Evolutionary conservation across 2,113 vertebrate species (phyloP).

Genomic region (Lanius collurio): DNA sequence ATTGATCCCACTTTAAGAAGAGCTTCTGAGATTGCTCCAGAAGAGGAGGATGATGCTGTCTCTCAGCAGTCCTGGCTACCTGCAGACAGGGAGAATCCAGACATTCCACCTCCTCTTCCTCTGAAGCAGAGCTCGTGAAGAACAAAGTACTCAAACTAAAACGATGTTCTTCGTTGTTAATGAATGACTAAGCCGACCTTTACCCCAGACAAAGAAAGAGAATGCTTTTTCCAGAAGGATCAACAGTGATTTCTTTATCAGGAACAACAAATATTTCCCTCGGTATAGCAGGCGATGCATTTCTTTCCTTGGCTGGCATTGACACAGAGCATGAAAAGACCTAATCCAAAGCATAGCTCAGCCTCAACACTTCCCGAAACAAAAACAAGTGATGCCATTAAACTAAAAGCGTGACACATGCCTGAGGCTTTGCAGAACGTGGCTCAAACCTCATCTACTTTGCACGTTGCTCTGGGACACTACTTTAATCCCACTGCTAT

Average conservation of each 20-base stretch:
- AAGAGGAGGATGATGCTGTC: not conserved
- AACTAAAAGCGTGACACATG: not conserved
- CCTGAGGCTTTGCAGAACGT: constrained; percentile 10
- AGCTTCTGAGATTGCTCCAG: not conserved
- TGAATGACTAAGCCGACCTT: constrained; percentile 44
- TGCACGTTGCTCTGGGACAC: not conserved
- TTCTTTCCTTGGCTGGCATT: not conserved
- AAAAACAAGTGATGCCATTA: not conserved
- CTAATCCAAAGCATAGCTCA: not conserved
- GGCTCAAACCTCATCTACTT: not conserved
- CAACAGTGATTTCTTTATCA: not conserved
- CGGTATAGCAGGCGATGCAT: not conserved
- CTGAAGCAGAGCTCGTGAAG: not conserved
- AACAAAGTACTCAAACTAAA: not conserved
- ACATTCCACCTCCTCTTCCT: not conserved
- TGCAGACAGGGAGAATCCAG: not conserved
- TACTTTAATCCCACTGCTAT: not conserved
- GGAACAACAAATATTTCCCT: not conserved
- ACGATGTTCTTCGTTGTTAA: not conserved
- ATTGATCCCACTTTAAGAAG: not conserved
- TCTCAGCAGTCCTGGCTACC: not conserved
- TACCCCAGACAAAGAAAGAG: not conserved
- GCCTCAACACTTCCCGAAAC: not conserved
- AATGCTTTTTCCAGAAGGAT: not conserved
- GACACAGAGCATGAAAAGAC: not conserved